Evolutionary conservation across 2,797 vertebrate genomes (phyloP).

Genomic region (Oceanodroma leucorhoa): DNA sequence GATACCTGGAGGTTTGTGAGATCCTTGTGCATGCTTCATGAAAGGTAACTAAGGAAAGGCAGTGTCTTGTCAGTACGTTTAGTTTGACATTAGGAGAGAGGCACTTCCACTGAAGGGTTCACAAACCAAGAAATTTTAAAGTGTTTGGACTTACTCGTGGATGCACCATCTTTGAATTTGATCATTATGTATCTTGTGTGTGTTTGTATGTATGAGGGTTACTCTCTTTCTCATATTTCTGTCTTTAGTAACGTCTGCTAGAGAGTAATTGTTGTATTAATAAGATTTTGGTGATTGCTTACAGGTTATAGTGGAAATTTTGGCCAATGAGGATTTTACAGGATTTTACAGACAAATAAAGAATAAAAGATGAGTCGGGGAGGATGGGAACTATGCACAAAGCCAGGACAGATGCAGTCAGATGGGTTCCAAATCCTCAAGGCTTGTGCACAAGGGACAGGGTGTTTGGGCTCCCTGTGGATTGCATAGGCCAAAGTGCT

Average conservation of each 20-base stretch:
- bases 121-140: neutral
- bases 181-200: neutral
- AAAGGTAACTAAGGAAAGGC: neutral
- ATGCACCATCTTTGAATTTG: neutral
- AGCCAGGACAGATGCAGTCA: neutral
- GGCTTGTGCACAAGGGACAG: too few relatives aligned
- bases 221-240: neutral
- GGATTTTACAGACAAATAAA: neutral
- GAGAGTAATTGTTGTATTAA: neutral
- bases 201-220: neutral
- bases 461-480: neutral
- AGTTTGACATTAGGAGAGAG: neutral
- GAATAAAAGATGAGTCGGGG: neutral
- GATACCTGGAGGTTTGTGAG: neutral
- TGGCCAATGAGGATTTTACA: neutral
- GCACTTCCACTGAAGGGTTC: too few relatives aligned
- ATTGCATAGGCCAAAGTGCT: neutral
- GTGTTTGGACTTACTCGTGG: accelerated
- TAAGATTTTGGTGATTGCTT: neutral
- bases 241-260: neutral
- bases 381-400: neutral
- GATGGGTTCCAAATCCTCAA: neutral
- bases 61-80: neutral
- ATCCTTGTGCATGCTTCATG: neutral
- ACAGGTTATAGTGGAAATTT: too few relatives aligned